Conservation (phyloP, 2,797 vertebrate genomes). For the Sebastes trivittatus region DNA sequence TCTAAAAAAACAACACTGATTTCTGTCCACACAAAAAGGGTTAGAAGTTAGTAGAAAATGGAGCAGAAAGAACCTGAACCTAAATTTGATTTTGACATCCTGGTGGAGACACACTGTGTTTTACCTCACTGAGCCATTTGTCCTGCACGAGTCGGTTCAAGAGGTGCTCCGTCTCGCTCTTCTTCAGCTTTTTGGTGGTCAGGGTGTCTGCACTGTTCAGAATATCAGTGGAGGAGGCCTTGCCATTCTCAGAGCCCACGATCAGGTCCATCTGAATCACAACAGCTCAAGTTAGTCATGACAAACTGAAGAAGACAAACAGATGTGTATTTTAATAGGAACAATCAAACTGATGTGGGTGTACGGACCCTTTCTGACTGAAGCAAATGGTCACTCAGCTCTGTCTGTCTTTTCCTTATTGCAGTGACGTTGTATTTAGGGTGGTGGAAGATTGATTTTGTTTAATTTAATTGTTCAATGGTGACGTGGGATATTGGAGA, state of each 20-base stretch:
- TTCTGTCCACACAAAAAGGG: background rate
- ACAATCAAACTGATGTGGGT: background rate
- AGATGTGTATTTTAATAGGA: background rate
- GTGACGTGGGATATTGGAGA: background rate
- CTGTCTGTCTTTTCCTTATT: background rate
- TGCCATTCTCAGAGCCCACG: slow-evolving; percentile 88
- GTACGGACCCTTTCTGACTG: background rate
- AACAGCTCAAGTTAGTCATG: background rate
- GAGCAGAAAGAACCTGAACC: background rate
- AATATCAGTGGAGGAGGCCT: slow-evolving; percentile 91
- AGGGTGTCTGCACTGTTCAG: slow-evolving; percentile 91
- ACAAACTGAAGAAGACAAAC: background rate
- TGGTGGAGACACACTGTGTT: background rate
- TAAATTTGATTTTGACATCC: background rate
- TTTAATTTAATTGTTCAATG: background rate
- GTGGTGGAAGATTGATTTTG: background rate
- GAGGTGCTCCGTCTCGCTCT: slow-evolving; percentile 91
- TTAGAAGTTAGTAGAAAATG: background rate
- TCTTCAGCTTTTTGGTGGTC: slow-evolving; percentile 92
- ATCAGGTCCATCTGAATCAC: slow-evolving; percentile 90
- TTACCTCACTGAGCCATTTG: slow-evolving; percentile 94
- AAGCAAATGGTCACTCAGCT: background rate
- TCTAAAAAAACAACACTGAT: background rate
- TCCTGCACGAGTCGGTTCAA: slow-evolving; percentile 89
- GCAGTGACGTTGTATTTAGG: background rate